Base-by-base conservation (phyloP, 2,888 invertebrate genomes). In the Brenthis ino region DNA sequence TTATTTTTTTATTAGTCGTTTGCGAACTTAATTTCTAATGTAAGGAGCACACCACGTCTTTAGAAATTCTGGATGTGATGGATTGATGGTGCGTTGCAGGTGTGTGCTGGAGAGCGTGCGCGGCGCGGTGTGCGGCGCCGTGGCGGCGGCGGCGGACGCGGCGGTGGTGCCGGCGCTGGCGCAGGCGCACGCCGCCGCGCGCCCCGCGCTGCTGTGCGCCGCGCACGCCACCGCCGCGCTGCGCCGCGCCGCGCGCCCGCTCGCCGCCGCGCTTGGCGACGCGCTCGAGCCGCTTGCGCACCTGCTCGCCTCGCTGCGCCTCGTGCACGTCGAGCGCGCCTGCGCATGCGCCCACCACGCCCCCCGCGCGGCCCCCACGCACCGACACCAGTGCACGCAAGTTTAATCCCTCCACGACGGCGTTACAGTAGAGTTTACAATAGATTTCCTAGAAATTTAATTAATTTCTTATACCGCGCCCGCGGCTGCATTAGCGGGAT, bases 111-210 rank as follows among this genome's bases (percentile, higher is more conserved):
- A 68, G 70, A 66, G 74, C 72, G 75, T 70, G 73, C 83, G 84
- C 61, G 81, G 77, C 74, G 78, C 77, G 37, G 74, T 73, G 20
- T 67, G 76, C 56, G 86, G 82, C 43, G 74, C 77, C 56, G 74
- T 82, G 76, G 81, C 77, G 71, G 77, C 82, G 51, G 68, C 71
- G 69, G 80, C 96, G 0, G 96, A 96, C 87, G 95, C 95, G 80
- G 93, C 94, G 77, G 83, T 96, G 66, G 96, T 96, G 84, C 96
- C 96, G 14, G 85, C 94, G 63, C 84, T 96, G 71, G 94, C 96
- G 50, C 94, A 95, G 51, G 16, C 93, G 5, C 96, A 95, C 82
- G 96, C 96, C 87, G 96, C 96, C 86, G 95, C 95, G 76, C 82
- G 51, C 68, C 71, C 80, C 96, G 0, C 96, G 96, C 87, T 82